A percentile compares a stretch with the other conserved stretches of the same genome.
Conservation (phyloP, 2,797 vertebrate genomes). For the Mycteria americana region DNA sequence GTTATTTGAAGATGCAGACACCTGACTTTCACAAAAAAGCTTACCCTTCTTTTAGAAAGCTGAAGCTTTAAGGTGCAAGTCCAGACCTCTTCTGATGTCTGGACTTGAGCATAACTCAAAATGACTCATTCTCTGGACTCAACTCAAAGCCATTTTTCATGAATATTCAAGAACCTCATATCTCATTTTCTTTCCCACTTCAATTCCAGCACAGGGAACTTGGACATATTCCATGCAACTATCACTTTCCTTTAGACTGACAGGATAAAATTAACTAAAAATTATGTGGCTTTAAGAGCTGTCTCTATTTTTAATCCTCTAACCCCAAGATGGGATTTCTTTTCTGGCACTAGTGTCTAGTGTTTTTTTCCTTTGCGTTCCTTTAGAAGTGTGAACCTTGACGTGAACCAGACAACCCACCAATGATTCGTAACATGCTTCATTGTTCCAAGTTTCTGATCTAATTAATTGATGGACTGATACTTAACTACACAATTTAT, state of each 20-base stretch:
- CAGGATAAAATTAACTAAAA: neutral
- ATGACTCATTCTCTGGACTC: neutral
- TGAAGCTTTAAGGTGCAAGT: neutral
- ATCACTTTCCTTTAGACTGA: neutral
- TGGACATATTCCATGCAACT: neutral
- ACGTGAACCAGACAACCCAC: neutral
- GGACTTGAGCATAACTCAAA: neutral
- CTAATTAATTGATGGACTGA: neutral
- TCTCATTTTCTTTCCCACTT: neutral
- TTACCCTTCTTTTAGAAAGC: neutral
- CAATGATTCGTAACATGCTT: neutral
- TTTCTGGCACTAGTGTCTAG: neutral
- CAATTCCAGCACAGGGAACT: neutral
- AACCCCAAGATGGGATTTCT: neutral
- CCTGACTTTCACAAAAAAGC: neutral
- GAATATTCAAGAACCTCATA: neutral
- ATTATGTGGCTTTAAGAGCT: neutral
- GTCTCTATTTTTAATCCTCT: neutral
- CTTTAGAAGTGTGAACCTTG: neutral
- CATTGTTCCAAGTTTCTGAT: neutral
- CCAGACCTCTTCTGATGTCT: neutral
- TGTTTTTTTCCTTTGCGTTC: neutral
- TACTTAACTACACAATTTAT: neutral
- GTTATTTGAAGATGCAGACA: neutral
- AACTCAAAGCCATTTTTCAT: conserved; percentile 22